Base-by-base conservation (phyloP, 2,797 vertebrate genomes). In the Sitta carolinensis region DNA sequence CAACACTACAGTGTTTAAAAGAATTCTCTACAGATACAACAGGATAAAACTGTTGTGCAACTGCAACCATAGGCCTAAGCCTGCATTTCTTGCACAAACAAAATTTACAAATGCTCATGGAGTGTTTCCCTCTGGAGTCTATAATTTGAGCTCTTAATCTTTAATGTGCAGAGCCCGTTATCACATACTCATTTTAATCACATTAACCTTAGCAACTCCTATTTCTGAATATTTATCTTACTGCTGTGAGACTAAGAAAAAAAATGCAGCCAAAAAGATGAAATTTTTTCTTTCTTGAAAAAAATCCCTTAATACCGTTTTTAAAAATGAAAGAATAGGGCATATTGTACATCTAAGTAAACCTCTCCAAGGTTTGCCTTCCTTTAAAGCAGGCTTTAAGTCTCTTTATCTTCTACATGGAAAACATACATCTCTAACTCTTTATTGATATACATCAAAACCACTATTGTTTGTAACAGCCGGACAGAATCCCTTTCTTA, bases 141-240 rank as follows among this genome's bases (percentile, higher is more conserved):
- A 79, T 93, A 96, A 93, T 96, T 95, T 70, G 94, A 93, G 72
- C 89, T 79, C 84, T 80, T 87, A 96, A 94, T 95, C 82, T 90
- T 94, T 93, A 72, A 88, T n/a, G 86, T 64, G 70, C 95, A 96
- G 94, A 88, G 77, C 74, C 77, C 0, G 51, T 94, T 94, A 96
- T 93, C 93, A 84, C 80, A 81, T 72, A 95, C n/a, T 90, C 93
- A 84, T 92, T 97, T 95, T 88, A 92, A 90, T 79, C 90, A 95
- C 69, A 77, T 93, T 84, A 93, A 88, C 94, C 84, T 95, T 94
- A 93, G 61, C 81, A 87, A 89, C 76, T 93, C 55, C 3, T 91
- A 94, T 87, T 96, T 93, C 89, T 82, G 70, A 90, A 59, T 66
- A 87, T 94, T 88, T 94, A 81, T 82, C 87, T 90, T 77, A 77